Evolutionary conservation across 2,797 vertebrate genomes (phyloP).

Genomic region (Crocidura indochinensis): DNA sequence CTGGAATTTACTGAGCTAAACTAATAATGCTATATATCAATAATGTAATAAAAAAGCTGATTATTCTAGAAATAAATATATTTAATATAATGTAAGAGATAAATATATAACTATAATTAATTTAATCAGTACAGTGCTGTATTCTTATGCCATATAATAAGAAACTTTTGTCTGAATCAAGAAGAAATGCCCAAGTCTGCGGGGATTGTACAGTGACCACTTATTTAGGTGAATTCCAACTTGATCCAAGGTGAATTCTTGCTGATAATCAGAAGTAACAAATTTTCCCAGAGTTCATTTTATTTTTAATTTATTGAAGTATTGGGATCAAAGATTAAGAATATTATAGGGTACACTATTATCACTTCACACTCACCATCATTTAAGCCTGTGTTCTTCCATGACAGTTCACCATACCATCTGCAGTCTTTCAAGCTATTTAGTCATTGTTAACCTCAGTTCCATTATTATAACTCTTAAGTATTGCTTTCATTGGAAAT

Average conservation of each 20-base stretch:
- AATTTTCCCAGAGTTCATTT: too few relatives aligned
- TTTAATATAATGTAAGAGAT: constrained; percentile 5
- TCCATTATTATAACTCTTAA: too few relatives aligned
- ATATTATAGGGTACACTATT: too few relatives aligned
- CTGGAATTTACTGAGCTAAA: not conserved
- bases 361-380: too few relatives aligned
- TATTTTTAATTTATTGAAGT: too few relatives aligned
- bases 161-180: not conserved
- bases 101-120: not conserved
- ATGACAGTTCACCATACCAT: too few relatives aligned
- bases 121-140: not conserved
- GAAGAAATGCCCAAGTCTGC: not conserved
- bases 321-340: too few relatives aligned
- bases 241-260: not conserved
- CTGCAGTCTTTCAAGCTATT: too few relatives aligned
- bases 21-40: not conserved
- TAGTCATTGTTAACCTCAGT: too few relatives aligned
- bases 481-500: too few relatives aligned
- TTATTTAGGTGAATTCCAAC: not conserved
- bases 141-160: not conserved
- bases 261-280: not conserved
- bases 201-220: too few relatives aligned
- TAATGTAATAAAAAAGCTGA: not conserved
- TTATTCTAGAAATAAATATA: not conserved
- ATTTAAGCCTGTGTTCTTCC: too few relatives aligned